Conservation (phyloP, 2,113 vertebrate species). For the Psittacula cyanocephala region DNA sequence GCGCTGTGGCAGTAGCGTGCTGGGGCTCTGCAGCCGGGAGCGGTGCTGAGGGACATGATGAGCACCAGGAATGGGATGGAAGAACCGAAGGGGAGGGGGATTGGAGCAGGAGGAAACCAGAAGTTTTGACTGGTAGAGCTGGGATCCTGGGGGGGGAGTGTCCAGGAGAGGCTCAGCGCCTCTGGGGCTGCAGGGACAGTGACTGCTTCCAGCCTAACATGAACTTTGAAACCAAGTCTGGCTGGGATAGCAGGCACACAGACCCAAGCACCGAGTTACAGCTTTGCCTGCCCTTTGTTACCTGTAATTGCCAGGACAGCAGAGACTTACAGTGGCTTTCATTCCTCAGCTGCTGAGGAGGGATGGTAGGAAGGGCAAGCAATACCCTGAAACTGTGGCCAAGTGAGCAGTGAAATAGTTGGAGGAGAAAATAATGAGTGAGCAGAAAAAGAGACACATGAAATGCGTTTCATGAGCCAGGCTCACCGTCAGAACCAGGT, state of each 20-base stretch:
- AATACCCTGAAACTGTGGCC: not conserved
- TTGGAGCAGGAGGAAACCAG: not conserved
- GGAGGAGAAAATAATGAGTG: not conserved
- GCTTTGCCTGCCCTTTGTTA: not conserved
- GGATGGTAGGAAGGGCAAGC: not conserved
- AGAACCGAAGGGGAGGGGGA: too few species aligned
- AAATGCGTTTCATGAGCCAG: not conserved
- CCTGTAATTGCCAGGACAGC: not conserved
- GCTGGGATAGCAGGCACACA: not conserved
- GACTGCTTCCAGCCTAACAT: not conserved
- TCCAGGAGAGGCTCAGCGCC: not conserved
- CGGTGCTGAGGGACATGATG: fast-evolving
- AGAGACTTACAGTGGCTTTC: not conserved
- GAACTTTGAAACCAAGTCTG: not conserved
- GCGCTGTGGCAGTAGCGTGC: not conserved
- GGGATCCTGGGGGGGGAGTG: not conserved
- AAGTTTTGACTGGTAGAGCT: not conserved
- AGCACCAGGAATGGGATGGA: not conserved
- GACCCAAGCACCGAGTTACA: not conserved
- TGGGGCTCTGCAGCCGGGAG: not conserved
- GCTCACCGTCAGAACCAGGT: not conserved
- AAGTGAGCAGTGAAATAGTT: not conserved
- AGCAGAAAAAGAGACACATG: not conserved
- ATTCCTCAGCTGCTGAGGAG: not conserved
- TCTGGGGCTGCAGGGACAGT: not conserved